Base-by-base conservation (phyloP, 2,888 invertebrate species). In the Bombyx huttoni region DNA sequence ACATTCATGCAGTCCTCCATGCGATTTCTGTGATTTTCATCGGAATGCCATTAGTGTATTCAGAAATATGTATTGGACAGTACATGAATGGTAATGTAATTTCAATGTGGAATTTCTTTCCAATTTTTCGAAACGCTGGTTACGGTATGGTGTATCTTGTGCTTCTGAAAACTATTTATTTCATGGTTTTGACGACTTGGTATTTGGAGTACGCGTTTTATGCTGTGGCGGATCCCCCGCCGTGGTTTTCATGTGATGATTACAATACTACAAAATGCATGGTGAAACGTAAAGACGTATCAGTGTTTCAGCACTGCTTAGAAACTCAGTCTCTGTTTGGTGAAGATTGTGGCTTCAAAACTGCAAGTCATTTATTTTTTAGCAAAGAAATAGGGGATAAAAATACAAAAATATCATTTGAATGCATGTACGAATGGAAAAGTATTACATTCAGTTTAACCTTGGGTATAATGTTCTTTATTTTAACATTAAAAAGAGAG, bases 51-150 rank as follows among this genome's bases (percentile, higher is more conserved):
- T 56, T 86, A 49, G 71, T 81, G 46, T 86, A 83, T 64, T 83
- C 85, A 13, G 84, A 86, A 61, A 76, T 87, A 58, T 80, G 79
- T 61, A 58, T 88, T 49, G 76, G 78, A 45, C 87, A 87, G 56
- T 88, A 86, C 53, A 79, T 82, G 9, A 83, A 81, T 56, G 73
- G 75, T 56, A 67, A 73, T 61, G 62, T 73, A 14, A 61, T 85
- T 50, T 65, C 75, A 12, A 70, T 78, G 66, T 88, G 85, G 85
- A 68, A 86, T 56, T 84, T 73, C 55, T 80, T 78, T 51, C 87
- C 87, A 1, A 57, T 87, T 34, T 75, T 87, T 34, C 73, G 73
- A 9, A 67, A 78, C 47, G 63, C 80, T 49, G 82, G 83, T 40
- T 80, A 75, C 52, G 80, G 73, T 10, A 64, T 73, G 40, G 63